Evolutionary conservation across 2,113 vertebrate genomes (phyloP).

Genomic region (Thamnaconus septentrionalis): DNA sequence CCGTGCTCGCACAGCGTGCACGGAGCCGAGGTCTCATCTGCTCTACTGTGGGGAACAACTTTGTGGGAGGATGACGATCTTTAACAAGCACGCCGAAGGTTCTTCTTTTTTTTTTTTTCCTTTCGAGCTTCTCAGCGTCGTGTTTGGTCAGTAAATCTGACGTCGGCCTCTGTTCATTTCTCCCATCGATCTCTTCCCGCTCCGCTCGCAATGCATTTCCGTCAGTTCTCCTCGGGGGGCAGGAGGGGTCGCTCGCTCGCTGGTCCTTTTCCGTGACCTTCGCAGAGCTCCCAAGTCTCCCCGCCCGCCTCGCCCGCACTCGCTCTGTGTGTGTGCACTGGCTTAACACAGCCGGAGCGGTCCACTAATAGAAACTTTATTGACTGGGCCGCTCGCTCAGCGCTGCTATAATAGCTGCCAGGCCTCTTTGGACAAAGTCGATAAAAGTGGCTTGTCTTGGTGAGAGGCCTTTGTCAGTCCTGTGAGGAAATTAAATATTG

Average conservation of each 20-base stretch:
- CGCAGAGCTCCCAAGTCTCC: slow-evolving; percentile 35
- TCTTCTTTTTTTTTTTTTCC: no score
- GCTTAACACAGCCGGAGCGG: slow-evolving; percentile 52
- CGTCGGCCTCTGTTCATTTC: slow-evolving; percentile 61
- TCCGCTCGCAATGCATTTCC: slow-evolving; percentile 35
- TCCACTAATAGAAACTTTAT: slow-evolving; percentile 73
- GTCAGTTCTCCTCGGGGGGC: slow-evolving; percentile 2
- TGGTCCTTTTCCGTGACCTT: slow-evolving; percentile 60
- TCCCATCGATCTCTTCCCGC: slow-evolving; percentile 57
- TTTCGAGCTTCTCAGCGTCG: slow-evolving; percentile 13
- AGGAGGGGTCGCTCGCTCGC: slow-evolving; percentile 4
- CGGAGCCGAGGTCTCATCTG: no score
- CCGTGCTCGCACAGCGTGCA: slow-evolving; percentile 35
- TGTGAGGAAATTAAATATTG: slow-evolving; percentile 72
- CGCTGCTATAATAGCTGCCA: slow-evolving; percentile 67
- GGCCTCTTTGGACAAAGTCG: slow-evolving; percentile 61
- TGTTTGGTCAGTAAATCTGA: slow-evolving; percentile 18
- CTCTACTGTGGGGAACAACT: no score
- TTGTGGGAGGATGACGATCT: no score
- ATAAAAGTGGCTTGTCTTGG: slow-evolving; percentile 67
- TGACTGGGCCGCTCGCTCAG: slow-evolving; percentile 68
- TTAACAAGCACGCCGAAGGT: no score
- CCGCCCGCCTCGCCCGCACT: slow-evolving; percentile 1
- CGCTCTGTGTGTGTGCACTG: slow-evolving; percentile 36
- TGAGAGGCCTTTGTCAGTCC: slow-evolving; percentile 69